Conservation (phyloP, 2,888 invertebrate species). For the Mesorhabditis spiculigera region DNA sequence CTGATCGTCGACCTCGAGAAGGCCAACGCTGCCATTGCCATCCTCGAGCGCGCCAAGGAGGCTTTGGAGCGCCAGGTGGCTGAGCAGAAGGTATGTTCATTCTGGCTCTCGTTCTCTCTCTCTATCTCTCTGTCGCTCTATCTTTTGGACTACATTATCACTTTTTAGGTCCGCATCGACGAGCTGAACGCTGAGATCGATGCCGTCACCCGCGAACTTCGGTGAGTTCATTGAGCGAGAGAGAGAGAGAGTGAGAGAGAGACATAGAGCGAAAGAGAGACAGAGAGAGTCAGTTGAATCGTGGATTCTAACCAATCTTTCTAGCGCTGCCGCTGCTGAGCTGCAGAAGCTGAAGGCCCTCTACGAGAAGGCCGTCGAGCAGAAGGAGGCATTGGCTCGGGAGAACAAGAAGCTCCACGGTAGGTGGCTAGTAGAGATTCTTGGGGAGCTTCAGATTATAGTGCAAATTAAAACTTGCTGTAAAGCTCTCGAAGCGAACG, state of each 20-base stretch:
- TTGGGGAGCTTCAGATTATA: not conserved
- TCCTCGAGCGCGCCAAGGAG: slow-evolving; percentile 86
- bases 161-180: slow-evolving; percentile 72
- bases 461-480: not conserved
- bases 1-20: slow-evolving; percentile 97
- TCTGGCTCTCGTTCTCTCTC: no score
- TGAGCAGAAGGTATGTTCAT: slow-evolving; percentile 71
- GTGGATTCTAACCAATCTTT: not conserved
- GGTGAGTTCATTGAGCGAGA: not conserved
- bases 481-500: no score
- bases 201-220: slow-evolving; percentile 76
- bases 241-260: no score
- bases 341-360: slow-evolving; percentile 84
- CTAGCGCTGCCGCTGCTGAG: slow-evolving; percentile 75
- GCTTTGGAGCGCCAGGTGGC: slow-evolving; percentile 85
- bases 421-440: slow-evolving; percentile 58
- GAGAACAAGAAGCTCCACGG: slow-evolving; percentile 96
- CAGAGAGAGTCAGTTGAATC: no score
- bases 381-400: slow-evolving; percentile 84
- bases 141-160: no score
- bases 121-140: no score
- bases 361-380: slow-evolving; percentile 91
- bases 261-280: no score
- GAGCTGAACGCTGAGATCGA: slow-evolving; percentile 87
- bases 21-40: slow-evolving; percentile 91